Base-by-base conservation (phyloP, 1,140 invertebrate species). In the Drosophila takahashii region DNA sequence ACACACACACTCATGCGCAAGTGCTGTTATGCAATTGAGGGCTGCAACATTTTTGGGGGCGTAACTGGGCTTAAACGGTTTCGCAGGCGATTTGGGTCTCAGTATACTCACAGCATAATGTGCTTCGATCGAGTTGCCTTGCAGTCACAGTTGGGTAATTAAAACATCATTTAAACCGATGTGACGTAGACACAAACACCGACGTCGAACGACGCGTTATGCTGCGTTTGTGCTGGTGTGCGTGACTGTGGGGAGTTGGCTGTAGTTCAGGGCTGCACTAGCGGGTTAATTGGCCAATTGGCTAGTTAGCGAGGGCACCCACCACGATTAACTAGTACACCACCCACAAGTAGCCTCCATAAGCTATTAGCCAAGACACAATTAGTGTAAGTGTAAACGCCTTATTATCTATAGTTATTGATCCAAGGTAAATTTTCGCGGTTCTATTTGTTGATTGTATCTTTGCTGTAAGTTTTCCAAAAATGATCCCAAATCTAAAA, bases 21-120 rank as follows among this genome's bases (percentile, higher is more conserved):
- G 75, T 56, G 83, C 67, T 87, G 84, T 87, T 87, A 87, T 87
- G 84, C 84, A 87, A 87, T 87, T 87, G 85, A 84, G 79, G 84
- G 84, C 81, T 85, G 81, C 81, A 85, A 85, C 76, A 50, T 50
- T 27, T 27, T 74, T 51, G 42, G 32, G 15, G 41, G 18, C 48
- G 41, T 76, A 6, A 50, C 27, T 50, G 26, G 47, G 22, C 7
- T 47, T 29, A 29, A 15, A 13, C 9, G 26, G 32, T 9, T 27
- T 15, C n/a, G 8, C 5, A 32, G 4, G 29, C 4, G 10, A 32
- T 32, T 16, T 8, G 29, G 18, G 9, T 41, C 13, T 72, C 10
- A 2, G 26, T 5, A 7, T 75, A 75, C 83, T 89, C 64, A 87
- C 83, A 89, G 56, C 83, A 87, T 87, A 48, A 58, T 84, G 84